These are phyloP conservation scores for Poecile atricapillus DNA, from an alignment of 2,113 vertebrate genomes.

Conservation along the genomic window DNA sequence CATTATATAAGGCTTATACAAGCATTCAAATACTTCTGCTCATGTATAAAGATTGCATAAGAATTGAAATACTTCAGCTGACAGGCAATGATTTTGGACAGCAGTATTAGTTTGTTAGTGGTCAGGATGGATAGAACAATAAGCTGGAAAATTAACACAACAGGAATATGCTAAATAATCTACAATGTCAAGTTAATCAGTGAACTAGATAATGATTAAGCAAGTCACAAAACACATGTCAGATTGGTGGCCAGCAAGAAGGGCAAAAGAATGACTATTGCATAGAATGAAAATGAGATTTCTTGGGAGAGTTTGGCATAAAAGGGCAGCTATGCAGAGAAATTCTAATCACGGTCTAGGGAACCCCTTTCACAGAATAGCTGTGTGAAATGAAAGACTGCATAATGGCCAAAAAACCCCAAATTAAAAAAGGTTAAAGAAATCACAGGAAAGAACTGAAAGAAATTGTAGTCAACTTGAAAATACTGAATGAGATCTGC, in stretches of 20 bases:
- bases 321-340: neutral
- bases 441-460: neutral
- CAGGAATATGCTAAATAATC: neutral
- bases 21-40: neutral
- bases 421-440: neutral
- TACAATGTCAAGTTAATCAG: neutral
- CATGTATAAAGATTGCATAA: neutral
- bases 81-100: neutral
- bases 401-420: rapidly evolving
- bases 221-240: neutral
- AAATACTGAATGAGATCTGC: neutral
- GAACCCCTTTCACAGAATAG: neutral
- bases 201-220: neutral
- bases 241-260: neutral
- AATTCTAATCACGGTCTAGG: neutral
- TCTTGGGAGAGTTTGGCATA: neutral
- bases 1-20: neutral
- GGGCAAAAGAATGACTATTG: neutral
- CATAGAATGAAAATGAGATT: neutral
- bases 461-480: neutral
- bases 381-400: neutral
- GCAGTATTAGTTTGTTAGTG: neutral
- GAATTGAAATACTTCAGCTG: neutral
- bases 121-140: neutral
- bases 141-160: neutral